These are phyloP conservation scores for Babyrousa celebensis DNA, from an alignment of 2,797 vertebrate species.

Conservation along the genomic window DNA sequence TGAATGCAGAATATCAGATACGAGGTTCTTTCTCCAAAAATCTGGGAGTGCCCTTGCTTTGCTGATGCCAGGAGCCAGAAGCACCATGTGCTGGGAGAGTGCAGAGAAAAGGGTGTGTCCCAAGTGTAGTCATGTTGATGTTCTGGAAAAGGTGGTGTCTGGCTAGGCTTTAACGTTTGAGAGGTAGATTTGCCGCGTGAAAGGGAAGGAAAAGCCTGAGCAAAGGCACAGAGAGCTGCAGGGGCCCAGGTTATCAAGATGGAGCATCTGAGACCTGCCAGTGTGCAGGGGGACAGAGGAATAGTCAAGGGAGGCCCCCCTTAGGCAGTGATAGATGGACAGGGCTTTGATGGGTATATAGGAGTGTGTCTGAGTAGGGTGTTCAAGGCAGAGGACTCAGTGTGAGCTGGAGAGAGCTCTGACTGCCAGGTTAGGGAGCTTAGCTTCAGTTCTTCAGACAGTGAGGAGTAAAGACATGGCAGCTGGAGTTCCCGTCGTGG, in stretches of 20 bases:
- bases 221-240: not conserved
- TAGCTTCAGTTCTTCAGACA: not conserved
- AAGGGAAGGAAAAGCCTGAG: conserved; percentile 21
- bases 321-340: not conserved
- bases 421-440: not conserved
- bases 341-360: not conserved
- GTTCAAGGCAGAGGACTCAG: not conserved
- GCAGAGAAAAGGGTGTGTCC: not conserved
- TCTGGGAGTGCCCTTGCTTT: not conserved
- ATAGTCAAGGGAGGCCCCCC: not conserved
- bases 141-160: not conserved
- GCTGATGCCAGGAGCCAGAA: not conserved
- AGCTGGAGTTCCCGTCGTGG: not conserved
- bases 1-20: conserved; percentile 41
- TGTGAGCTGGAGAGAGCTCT: not conserved
- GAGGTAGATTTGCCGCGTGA: not conserved
- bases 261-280: not conserved
- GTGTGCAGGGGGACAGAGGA: not conserved
- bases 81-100: not conserved
- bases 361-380: not conserved
- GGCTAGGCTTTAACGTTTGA: not conserved
- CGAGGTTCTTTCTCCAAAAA: not conserved
- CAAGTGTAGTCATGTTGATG: not conserved
- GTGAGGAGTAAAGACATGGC: not conserved
- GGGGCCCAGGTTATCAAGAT: not conserved